Evolutionary conservation across 1,140 invertebrate species (phyloP), one percentile per base, ranked within the genome.

Genomic region (Solen grandis): DNA sequence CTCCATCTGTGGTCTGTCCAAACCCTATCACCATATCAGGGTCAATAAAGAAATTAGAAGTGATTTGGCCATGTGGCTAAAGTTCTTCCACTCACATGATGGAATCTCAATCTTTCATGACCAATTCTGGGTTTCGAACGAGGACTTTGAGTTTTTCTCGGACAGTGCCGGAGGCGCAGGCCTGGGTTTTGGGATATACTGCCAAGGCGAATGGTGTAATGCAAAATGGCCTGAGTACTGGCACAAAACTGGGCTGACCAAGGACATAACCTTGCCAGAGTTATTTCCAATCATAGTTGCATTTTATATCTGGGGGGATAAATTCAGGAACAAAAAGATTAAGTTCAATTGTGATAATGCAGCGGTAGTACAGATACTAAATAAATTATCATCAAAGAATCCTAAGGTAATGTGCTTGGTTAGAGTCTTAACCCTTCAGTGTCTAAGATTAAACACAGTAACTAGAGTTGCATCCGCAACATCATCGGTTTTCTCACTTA

Each of bases 201-300:
- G 74, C 25, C 25, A 69, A 5, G 68, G 68, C 0, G 29, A 82
- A 46, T 84, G 72, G 75, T 22, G 16, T n/a, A n/a, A 70, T 35
- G 60, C 19, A 5, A 27, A 22, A 46, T 84, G 70, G 81, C 82
- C 82, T 0, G 5, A 25, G 5, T 3, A 29, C 3, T 84, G 82
- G 80, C 74, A 74, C 27, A 13, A 54, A 22, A 3, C 29, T 19
- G 73, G 38, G 16, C 27, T 69, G 19, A 54, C 63, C 33, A 33
- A 5, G n/a, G 82, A 81, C 38, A 81, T 85, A 5, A 84, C 78
- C 22, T 25, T 82, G 35, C 46, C 84, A 2, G 73, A 84, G 65
- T 29, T 81, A 19, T 66, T 81, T 8, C 84, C 78, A 29, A 79
- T 85, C 16, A 55, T 81, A 22, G 50, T 81, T 46, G 35, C 74